Conservation (phyloP, 2,113 vertebrate genomes). For the Nannospalax galili region DNA sequence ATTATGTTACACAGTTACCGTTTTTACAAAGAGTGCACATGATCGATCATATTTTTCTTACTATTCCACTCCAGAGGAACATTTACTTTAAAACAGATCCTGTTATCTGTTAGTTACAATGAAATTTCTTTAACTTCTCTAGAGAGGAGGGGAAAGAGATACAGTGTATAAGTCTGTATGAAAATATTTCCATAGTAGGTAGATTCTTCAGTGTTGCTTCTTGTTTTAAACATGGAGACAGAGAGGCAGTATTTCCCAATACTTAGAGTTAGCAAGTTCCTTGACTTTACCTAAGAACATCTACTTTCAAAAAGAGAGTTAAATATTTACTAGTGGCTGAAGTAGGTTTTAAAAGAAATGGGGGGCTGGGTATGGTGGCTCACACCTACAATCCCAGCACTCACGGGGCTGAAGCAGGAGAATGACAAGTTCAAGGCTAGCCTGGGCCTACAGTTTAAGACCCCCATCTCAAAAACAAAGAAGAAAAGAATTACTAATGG, state of each 20-base stretch:
- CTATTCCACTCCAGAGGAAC: background rate
- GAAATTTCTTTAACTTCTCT: background rate
- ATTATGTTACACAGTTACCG: background rate
- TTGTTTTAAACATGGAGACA: slow-evolving; percentile 12
- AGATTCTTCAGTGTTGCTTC: slow-evolving; percentile 2
- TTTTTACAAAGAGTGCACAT: background rate
- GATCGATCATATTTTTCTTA: background rate
- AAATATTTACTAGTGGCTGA: background rate
- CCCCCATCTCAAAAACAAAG: background rate
- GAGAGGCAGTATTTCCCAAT: background rate
- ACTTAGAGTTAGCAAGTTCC: background rate
- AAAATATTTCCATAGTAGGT: background rate
- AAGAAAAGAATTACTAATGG: background rate
- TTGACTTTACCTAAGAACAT: background rate
- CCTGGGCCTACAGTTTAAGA: background rate
- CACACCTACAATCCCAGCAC: background rate
- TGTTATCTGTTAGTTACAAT: background rate
- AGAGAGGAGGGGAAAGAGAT: background rate
- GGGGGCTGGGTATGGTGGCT: background rate
- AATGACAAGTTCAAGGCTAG: background rate
- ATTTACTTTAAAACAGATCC: slow-evolving; percentile 20
- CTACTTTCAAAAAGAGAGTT: background rate
- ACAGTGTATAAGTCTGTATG: slow-evolving; percentile 1
- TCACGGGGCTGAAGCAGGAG: background rate
- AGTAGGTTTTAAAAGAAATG: slow-evolving; percentile 13